Evolutionary conservation across 2,797 vertebrate genomes (phyloP).

Genomic region (Ispidina picta): DNA sequence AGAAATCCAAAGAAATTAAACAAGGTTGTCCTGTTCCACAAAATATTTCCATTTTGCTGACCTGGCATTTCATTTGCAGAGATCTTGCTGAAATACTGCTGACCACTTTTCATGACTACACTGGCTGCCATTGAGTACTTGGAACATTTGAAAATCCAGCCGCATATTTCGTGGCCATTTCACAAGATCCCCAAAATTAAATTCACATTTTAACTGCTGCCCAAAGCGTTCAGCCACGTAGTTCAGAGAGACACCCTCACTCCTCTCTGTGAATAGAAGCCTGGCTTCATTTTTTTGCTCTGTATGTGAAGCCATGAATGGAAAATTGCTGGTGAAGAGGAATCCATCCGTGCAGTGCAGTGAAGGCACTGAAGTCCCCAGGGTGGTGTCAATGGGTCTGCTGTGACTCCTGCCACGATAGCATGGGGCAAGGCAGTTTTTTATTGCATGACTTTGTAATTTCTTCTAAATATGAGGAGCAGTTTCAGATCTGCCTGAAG

Average conservation of each 20-base stretch:
- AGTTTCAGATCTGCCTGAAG: not conserved
- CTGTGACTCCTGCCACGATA: not conserved
- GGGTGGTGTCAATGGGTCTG: rapidly evolving
- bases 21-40: not conserved
- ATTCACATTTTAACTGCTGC: not conserved
- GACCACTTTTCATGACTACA: not conserved
- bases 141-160: not conserved
- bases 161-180: conserved; percentile 17
- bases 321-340: not conserved
- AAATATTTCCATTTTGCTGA: conserved; percentile 34
- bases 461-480: not conserved
- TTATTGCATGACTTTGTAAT: not conserved
- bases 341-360: not conserved
- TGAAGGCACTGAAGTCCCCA: not conserved
- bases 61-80: not conserved
- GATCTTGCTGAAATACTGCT: conserved; percentile 6
- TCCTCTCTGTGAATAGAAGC: not conserved
- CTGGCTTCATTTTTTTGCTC: not conserved
- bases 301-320: not conserved
- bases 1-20: conserved; percentile 17
- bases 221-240: not conserved
- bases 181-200: not conserved
- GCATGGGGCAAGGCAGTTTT: not conserved
- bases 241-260: not conserved
- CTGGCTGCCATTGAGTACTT: not conserved